Evolutionary conservation across 92 coral and sea anemone species (phyloP), one percentile per base, ranked within the genome.

Genomic region (Muricea muricata): DNA sequence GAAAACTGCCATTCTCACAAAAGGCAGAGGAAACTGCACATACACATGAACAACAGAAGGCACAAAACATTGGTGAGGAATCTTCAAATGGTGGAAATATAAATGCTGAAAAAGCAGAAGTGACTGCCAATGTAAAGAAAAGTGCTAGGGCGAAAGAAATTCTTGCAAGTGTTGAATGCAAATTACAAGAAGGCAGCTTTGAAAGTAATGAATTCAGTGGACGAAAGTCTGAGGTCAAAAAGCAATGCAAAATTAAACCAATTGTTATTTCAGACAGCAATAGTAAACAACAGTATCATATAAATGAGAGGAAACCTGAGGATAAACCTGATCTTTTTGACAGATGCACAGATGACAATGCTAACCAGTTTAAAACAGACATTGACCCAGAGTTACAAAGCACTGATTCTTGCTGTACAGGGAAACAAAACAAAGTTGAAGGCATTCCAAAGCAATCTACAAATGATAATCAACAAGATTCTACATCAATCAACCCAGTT

Each of bases 371-470:
- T 6, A 29, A 41, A 1, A 7, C 47, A 21, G 40, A 13, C 7
- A 6, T 34, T 31, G 50, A 48, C 31, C 25, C 68, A 82, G 85
- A 80, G 33, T 31, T n/a, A n/a, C 37, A 12, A 65, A 69, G 13
- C 13, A 70, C 28, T 33, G 18, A 48, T 48, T 7, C 18, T 48
- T 48, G 56, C 56, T 48, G 10, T 11, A 48, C 56, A 48, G 18
- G 56, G 18, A 3, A 48, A 15, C 18, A 48, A 39, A 48, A 48
- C 56, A n/a, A n/a, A n/a, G n/a, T n/a, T n/a, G n/a, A n/a, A n/a
- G n/a, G n/a, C n/a, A n/a, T n/a, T n/a, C n/a, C n/a, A n/a, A n/a
- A n/a, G n/a, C n/a, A n/a, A 11, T 23, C 48, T 42, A 26, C 73
- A 80, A 54, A 7, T 18, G 33, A 31, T 32, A 29, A 5, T 42